Evolutionary conservation across 2,888 invertebrate genomes (phyloP).

Genomic region (Rhingia campestris): DNA sequence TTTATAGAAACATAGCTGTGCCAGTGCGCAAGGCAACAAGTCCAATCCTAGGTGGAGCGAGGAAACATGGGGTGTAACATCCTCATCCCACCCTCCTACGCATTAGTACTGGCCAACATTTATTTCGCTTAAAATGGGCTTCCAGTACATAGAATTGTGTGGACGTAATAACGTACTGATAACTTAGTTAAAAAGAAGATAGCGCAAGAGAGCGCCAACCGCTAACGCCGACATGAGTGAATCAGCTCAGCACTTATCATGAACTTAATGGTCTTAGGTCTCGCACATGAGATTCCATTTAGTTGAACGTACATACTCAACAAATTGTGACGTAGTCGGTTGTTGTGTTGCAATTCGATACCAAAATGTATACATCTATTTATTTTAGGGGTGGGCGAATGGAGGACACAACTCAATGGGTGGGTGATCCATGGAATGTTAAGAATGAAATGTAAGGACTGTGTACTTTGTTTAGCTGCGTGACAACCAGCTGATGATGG

Average conservation of each 20-base stretch:
- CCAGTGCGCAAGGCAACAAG: slow-evolving; percentile 63
- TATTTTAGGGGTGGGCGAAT: slow-evolving; percentile 7
- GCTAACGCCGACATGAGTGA: slow-evolving; percentile 10
- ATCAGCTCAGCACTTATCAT: slow-evolving; percentile 31
- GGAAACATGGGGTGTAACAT: slow-evolving; percentile 9
- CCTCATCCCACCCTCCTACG: slow-evolving; percentile 16
- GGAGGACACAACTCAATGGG: neutral
- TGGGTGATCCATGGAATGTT: neutral
- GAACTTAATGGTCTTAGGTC: slow-evolving; percentile 20
- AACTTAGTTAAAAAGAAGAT: slow-evolving; percentile 13
- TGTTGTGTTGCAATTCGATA: neutral
- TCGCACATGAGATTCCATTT: slow-evolving; percentile 44
- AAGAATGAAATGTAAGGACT: slow-evolving; percentile 2
- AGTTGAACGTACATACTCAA: neutral
- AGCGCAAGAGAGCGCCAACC: slow-evolving; percentile 38
- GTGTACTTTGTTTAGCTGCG: neutral
- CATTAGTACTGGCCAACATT: slow-evolving; percentile 5
- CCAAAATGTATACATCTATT: neutral
- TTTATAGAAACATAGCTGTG: slow-evolving; percentile 54
- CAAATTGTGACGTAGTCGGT: neutral
- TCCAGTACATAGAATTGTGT: slow-evolving; percentile 14
- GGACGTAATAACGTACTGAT: slow-evolving; percentile 52
- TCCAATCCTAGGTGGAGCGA: neutral
- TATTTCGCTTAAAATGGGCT: slow-evolving; percentile 8
- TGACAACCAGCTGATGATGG: too few relatives aligned